Evolutionary conservation across 2,888 invertebrate genomes (phyloP).

Genomic region (Ophonus ardosiacus): DNA sequence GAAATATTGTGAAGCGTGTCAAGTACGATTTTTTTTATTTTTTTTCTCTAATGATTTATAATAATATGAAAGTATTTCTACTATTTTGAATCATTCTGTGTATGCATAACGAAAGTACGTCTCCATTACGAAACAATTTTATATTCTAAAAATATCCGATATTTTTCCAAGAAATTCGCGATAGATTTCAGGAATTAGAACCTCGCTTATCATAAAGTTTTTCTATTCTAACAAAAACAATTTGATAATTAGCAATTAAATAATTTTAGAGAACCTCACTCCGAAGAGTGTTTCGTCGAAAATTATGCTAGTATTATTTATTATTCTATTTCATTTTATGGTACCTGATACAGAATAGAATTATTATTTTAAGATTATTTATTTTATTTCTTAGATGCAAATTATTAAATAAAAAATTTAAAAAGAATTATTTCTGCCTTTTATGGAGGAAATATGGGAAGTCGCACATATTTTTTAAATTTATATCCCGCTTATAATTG

Average conservation of each 20-base stretch:
- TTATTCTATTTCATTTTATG: conserved; percentile 39
- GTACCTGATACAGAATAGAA: conserved; percentile 50
- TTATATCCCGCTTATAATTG: conserved; percentile 22
- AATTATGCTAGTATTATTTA: conserved; percentile 46
- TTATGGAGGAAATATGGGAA: conserved; percentile 9
- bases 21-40: too few species aligned
- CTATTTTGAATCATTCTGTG: background rate
- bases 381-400: conserved; percentile 19
- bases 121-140: conserved; percentile 1
- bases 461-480: conserved; percentile 40
- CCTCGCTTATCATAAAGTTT: conserved; percentile 51
- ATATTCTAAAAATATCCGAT: conserved; percentile 16
- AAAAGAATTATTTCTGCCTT: background rate
- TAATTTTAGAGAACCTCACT: conserved; percentile 45
- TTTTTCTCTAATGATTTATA: too few species aligned
- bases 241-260: conserved; percentile 35
- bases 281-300: conserved; percentile 15
- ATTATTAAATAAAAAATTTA: conserved; percentile 1
- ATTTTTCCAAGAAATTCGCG: conserved; percentile 20
- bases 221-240: conserved; percentile 59
- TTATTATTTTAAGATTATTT: conserved; percentile 30
- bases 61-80: background rate
- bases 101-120: too few species aligned
- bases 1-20: too few species aligned
- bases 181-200: conserved; percentile 3